Conservation (phyloP, 1,140 invertebrate genomes). For the Acromyrmex echinatior region DNA sequence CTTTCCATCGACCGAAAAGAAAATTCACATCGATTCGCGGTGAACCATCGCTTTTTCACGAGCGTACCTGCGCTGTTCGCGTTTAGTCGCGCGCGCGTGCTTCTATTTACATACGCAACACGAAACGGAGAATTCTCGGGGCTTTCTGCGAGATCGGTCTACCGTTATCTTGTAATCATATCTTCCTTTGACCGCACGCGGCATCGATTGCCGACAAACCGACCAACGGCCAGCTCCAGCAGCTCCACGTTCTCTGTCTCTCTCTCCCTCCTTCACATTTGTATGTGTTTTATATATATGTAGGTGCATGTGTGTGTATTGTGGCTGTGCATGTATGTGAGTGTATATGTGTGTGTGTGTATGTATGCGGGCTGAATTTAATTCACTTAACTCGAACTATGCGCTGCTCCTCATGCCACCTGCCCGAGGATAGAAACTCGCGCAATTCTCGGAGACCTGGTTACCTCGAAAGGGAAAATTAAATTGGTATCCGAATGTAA, state of each 20-base stretch:
- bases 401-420: constrained; percentile 50
- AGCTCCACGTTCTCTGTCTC: not conserved
- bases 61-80: not conserved
- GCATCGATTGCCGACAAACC: constrained; percentile 41
- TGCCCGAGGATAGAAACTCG: constrained; percentile 72
- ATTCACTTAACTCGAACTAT: constrained; percentile 78
- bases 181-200: constrained; percentile 64
- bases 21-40: constrained; percentile 11
- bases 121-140: constrained; percentile 30
- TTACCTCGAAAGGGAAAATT: constrained; percentile 40
- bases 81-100: not conserved
- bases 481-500: constrained; percentile 9
- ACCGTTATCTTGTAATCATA: constrained; percentile 74
- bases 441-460: constrained; percentile 42
- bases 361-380: constrained; percentile 69
- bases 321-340: not conserved
- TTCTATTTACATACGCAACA: constrained; percentile 43
- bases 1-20: not conserved
- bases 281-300: not conserved
- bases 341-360: not conserved
- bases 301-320: not conserved
- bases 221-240: not conserved
- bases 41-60: constrained; percentile 65
- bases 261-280: not conserved
- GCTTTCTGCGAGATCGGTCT: constrained; percentile 45